phyloP scores from a whole-genome alignment of 2,113 vertebrate genomes.

The Neotragus pygmaeus region DNA sequence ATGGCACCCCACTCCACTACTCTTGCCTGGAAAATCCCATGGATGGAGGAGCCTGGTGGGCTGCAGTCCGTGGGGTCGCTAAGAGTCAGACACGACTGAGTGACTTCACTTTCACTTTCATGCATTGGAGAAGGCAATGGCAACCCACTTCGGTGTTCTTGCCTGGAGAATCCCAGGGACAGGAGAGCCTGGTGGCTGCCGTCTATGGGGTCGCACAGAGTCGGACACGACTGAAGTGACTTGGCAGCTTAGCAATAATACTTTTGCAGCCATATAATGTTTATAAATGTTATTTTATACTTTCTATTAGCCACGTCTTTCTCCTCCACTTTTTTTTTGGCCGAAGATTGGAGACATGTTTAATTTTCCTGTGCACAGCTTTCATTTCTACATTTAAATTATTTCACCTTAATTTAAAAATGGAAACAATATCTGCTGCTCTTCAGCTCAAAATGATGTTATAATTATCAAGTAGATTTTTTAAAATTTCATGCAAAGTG shows the following conservation, averaged over 20 bases:
- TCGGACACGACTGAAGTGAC: too few relatives aligned
- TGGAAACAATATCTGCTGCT: not conserved
- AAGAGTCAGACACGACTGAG: too few relatives aligned
- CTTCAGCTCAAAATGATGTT: not conserved
- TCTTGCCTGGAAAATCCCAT: too few relatives aligned
- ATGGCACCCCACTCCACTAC: too few relatives aligned
- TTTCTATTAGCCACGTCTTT: not conserved
- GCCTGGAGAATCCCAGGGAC: too few relatives aligned
- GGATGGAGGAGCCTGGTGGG: too few relatives aligned
- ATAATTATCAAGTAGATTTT: not conserved
- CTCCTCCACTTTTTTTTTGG: not conserved
- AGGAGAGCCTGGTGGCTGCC: too few relatives aligned
- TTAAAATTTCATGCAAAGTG: not conserved
- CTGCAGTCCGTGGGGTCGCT: too few relatives aligned
- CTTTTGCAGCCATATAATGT: not conserved
- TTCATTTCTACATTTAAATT: conserved; percentile 36
- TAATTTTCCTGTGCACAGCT: not conserved
- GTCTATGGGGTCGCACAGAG: too few relatives aligned
- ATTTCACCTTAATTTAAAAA: conserved; percentile 2
- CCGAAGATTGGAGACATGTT: not conserved
- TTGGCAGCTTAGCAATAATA: not conserved
- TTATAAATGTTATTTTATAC: not conserved
- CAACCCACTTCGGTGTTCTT: too few relatives aligned
- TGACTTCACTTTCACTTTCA: too few relatives aligned
- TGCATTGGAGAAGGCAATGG: too few relatives aligned